A percentile compares a stretch with the other conserved stretches of the same genome.
These are phyloP conservation scores for Hycleus cichorii DNA, from an alignment of 1,140 invertebrate genomes.

Conservation along the genomic window DNA sequence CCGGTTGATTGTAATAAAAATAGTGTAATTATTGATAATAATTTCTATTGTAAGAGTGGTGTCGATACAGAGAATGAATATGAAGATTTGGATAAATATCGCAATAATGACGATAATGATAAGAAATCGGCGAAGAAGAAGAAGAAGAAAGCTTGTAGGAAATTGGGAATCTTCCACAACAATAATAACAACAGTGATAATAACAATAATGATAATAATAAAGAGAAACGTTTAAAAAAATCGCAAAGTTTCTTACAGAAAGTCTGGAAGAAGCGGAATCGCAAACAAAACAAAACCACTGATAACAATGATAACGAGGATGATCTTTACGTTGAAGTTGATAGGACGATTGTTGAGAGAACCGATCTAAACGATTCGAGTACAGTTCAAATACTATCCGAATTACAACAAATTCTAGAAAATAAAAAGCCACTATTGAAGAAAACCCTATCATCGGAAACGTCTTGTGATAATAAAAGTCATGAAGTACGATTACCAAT, in stretches of 20 bases:
- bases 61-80: slow-evolving; percentile 1
- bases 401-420: slow-evolving; percentile 24
- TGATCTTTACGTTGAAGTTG: slow-evolving; percentile 20
- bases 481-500: neutral
- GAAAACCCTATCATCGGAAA: neutral
- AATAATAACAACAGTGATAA: slow-evolving; percentile 7
- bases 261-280: slow-evolving; percentile 22
- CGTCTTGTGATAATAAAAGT: neutral
- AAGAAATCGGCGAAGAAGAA: neutral
- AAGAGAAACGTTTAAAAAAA: slow-evolving; percentile 20
- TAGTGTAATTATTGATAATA: neutral
- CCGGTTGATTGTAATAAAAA: slow-evolving; percentile 4
- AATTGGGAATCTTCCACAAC: neutral
- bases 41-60: neutral
- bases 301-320: slow-evolving; percentile 5
- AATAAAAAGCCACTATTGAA: slow-evolving; percentile 10
- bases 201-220: slow-evolving; percentile 5
- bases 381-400: slow-evolving; percentile 19
- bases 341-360: slow-evolving; percentile 14
- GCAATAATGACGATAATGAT: neutral
- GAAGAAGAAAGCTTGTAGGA: neutral
- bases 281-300: slow-evolving; percentile 16
- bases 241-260: slow-evolving; percentile 24
- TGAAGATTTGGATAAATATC: slow-evolving; percentile 6
- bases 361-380: slow-evolving; percentile 9